Conservation (phyloP, 2,888 invertebrate species). For the Alsophila aescularia region DNA sequence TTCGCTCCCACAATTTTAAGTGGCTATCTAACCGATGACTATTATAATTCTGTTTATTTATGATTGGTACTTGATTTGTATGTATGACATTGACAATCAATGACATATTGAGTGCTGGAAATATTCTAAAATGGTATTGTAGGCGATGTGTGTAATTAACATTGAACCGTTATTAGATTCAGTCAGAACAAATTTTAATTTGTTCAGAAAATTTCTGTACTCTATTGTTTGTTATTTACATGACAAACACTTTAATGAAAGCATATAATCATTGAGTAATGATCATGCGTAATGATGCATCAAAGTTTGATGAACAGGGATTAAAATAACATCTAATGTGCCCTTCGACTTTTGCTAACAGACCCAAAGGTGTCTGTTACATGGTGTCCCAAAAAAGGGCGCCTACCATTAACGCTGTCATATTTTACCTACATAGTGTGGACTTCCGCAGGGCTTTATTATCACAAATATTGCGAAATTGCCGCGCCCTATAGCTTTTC, state of each 20-base stretch:
- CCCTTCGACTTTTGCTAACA: neutral
- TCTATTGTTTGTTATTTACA: no score
- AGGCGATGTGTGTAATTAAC: neutral
- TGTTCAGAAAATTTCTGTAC: no score
- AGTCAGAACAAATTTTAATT: neutral
- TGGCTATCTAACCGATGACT: slow-evolving; percentile 36
- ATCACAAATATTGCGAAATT: slow-evolving; percentile 31
- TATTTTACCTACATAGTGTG: slow-evolving; percentile 13
- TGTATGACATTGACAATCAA: slow-evolving; percentile 42
- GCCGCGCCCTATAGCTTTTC: slow-evolving; percentile 41
- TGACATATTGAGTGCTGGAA: slow-evolving; percentile 15
- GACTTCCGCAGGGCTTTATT: slow-evolving; percentile 17
- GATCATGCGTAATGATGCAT: no score
- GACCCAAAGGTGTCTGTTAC: slow-evolving; percentile 1
- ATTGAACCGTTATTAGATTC: neutral
- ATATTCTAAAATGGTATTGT: slow-evolving; percentile 6
- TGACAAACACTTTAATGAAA: no score
- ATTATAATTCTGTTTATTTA: slow-evolving; percentile 40
- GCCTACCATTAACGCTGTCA: slow-evolving; percentile 6
- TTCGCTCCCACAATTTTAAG: slow-evolving; percentile 46
- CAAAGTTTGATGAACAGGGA: no score
- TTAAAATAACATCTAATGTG: neutral
- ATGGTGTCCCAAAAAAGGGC: neutral
- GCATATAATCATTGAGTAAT: no score
- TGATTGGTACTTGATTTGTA: slow-evolving; percentile 31